phyloP scores from a whole-genome alignment of 2,888 invertebrate species.

The Drosophila subquinaria region DNA sequence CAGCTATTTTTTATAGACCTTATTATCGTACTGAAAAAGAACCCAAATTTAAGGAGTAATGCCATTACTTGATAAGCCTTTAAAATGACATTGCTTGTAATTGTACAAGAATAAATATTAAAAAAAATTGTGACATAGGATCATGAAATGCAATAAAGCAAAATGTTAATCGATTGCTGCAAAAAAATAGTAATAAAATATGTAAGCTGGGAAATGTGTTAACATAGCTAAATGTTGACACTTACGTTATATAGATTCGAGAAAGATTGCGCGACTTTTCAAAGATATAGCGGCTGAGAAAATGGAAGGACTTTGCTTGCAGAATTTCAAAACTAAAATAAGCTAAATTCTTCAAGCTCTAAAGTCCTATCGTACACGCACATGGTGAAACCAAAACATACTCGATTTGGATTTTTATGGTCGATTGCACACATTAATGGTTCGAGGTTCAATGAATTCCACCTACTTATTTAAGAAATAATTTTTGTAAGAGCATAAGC shows the following conservation, averaged over 20 bases:
- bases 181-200: neutral
- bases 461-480: neutral
- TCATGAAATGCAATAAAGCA: neutral
- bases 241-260: constrained; percentile 1
- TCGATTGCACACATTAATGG: constrained; percentile 86
- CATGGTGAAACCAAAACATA: constrained; percentile 27
- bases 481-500: neutral
- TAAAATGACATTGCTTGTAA: neutral
- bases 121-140: neutral
- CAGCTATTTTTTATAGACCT: constrained; percentile 13
- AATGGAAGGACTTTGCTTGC: constrained; percentile 63
- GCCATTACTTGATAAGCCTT: neutral
- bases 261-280: neutral
- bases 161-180: neutral
- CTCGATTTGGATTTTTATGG: constrained; percentile 35
- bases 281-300: neutral
- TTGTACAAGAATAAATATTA: neutral
- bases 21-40: neutral
- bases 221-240: neutral
- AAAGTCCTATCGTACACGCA: constrained; percentile 40
- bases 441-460: constrained; percentile 85
- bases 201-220: neutral
- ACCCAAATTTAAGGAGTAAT: neutral
- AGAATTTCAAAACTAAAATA: constrained; percentile 57
- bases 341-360: constrained; percentile 67